These are phyloP conservation scores for Coelinius sp. DNA, from an alignment of 2,888 invertebrate species.

Conservation along the genomic window DNA sequence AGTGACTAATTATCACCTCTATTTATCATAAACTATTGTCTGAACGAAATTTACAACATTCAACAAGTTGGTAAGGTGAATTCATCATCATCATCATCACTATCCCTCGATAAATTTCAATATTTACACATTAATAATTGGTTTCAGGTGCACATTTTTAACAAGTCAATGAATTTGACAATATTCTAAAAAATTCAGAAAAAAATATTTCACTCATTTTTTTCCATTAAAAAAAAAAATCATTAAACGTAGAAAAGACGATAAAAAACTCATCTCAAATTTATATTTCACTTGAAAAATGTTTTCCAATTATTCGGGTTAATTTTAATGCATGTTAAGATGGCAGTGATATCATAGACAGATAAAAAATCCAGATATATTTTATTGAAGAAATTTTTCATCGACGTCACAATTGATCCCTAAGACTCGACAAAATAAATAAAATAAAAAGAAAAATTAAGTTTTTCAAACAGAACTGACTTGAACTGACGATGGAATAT, in stretches of 20 bases:
- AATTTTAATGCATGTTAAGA: background rate
- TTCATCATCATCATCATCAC: background rate
- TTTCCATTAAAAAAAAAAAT: background rate
- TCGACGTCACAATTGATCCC: slow-evolving; percentile 16
- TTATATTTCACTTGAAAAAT: background rate
- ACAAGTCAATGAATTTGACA: background rate
- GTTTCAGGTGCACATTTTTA: background rate
- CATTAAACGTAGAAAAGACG: background rate
- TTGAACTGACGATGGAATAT: slow-evolving; percentile 75
- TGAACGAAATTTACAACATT: slow-evolving; percentile 16
- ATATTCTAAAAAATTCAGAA: background rate
- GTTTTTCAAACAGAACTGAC: slow-evolving; percentile 74
- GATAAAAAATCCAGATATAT: slow-evolving; percentile 7
- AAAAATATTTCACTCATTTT: background rate
- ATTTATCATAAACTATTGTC: background rate
- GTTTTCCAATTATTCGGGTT: background rate
- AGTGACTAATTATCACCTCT: background rate
- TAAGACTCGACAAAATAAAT: slow-evolving; percentile 8
- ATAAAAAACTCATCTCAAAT: background rate
- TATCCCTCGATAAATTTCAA: background rate
- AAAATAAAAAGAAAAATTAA: background rate
- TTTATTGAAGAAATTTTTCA: background rate
- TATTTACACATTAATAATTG: slow-evolving; percentile 6
- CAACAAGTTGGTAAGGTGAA: background rate
- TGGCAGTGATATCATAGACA: slow-evolving; percentile 22